Base-by-base conservation (phyloP, 2,888 invertebrate genomes). In the Dryobotodes eremita region DNA sequence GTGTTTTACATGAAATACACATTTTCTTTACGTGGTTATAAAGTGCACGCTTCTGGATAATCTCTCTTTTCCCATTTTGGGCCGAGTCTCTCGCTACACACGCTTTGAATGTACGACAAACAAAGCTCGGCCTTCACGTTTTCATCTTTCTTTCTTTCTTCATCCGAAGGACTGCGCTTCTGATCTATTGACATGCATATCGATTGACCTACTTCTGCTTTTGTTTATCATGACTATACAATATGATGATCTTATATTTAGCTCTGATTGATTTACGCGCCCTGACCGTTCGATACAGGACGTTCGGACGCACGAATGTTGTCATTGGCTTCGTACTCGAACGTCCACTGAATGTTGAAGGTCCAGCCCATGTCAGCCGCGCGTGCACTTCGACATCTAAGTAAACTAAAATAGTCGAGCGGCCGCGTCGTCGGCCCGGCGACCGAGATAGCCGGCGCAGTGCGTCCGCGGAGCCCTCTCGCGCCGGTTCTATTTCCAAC, bases 331-430 rank as follows among this genome's bases (percentile, higher is more conserved):
- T 75, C 82, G 82, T 78, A 83, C 77, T 78, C 85, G 86, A 79
- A 87, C 83, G 87, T 86, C 85, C 86, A 86, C 80, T 82, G 81
- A 88, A 86, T 92, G 91, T 91, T 94, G 95, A 96, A 96, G 96
- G 96, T 96, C 95, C 94, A 91, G 89, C 91, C 83, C 92, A 91
- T 93, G 94, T 94, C 94, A 94, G 91, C 90, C 89, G 91, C 91
- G 92, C 92, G 92, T 96, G 96, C 96, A 96, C 96, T 96, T 96
- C 96, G 96, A 96, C 95, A 95, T 96, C 95, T 96, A 95, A 94
- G 94, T 95, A 96, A 96, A 96, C 97, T 90, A 96, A 97, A 97
- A 97, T 96, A 97, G 96, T 96, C 95, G 90, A 93, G 95, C 96
- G 93, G 86, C 83, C 86, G 90, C 92, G 92, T 91, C 92, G 92